These are phyloP conservation scores for Macrosiphum euphorbiae DNA, from an alignment of 2,888 invertebrate species.

Conservation along the genomic window DNA sequence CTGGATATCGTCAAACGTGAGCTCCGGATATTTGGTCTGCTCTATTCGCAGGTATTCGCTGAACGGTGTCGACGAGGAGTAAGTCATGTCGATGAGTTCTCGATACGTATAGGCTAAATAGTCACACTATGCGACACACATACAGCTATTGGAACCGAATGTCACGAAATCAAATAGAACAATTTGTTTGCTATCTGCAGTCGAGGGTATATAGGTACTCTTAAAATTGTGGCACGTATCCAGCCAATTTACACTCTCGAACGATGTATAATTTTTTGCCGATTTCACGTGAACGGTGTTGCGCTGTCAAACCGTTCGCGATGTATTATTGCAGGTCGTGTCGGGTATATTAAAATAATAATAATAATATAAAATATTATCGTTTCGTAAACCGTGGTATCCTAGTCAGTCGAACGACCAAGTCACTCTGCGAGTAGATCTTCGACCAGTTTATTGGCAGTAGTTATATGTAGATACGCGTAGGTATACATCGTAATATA, in stretches of 20 bases:
- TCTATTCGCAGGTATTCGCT: conserved; percentile 31
- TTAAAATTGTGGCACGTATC: background rate
- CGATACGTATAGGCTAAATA: background rate
- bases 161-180: background rate
- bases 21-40: conserved; percentile 44
- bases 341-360: background rate
- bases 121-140: background rate
- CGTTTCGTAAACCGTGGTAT: background rate
- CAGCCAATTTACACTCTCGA: background rate
- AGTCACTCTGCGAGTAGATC: background rate
- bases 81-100: background rate
- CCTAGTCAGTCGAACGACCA: background rate
- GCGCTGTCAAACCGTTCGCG: background rate
- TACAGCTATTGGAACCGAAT: background rate
- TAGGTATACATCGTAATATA: background rate
- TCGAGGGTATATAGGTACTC: too few species aligned
- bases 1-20: background rate
- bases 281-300: background rate
- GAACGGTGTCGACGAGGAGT: background rate
- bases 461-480: background rate
- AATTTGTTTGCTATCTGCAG: background rate
- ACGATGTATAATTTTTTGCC: background rate
- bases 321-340: background rate
- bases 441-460: background rate
- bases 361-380: background rate